Evolutionary conservation across 2,113 vertebrate genomes (phyloP).

Genomic region (Misgurnus mizolepis): DNA sequence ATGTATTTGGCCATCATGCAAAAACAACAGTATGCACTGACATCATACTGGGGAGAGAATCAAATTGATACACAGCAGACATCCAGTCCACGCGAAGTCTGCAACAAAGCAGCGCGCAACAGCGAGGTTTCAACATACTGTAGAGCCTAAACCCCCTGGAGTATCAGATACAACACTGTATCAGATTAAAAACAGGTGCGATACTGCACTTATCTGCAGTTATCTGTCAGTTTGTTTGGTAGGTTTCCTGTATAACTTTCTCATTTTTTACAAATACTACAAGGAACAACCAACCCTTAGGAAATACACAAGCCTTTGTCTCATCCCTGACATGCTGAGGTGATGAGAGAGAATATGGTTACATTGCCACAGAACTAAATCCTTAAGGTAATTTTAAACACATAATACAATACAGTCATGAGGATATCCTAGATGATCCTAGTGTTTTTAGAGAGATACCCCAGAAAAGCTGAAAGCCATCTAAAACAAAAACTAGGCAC

Average conservation of each 20-base stretch:
- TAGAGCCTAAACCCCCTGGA: background rate
- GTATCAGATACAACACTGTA: slow-evolving; percentile 16
- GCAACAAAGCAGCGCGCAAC: background rate
- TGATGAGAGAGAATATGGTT: background rate
- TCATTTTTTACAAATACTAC: background rate
- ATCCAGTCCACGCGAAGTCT: slow-evolving; percentile 13
- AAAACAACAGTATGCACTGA: slow-evolving; percentile 8
- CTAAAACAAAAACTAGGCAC: background rate
- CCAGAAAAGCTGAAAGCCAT: background rate
- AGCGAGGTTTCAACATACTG: background rate
- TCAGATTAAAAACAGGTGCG: slow-evolving; percentile 11
- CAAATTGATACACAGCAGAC: slow-evolving; percentile 9
- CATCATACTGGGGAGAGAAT: slow-evolving; percentile 21
- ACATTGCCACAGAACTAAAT: slow-evolving; percentile 21
- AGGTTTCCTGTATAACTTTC: slow-evolving; percentile 5
- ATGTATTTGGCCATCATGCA: slow-evolving; percentile 19
- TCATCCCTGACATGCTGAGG: background rate
- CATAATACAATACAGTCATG: background rate
- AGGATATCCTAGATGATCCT: background rate
- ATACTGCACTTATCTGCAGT: background rate
- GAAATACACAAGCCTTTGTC: background rate
- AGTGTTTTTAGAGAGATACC: background rate
- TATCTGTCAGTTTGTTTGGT: background rate
- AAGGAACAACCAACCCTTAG: too few species aligned
- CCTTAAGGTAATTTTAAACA: background rate